Percentiles rank a stretch among this genome's conserved stretches.
These are phyloP conservation scores for Lycia hirtaria DNA, from an alignment of 2,888 invertebrate genomes.

Conservation along the genomic window DNA sequence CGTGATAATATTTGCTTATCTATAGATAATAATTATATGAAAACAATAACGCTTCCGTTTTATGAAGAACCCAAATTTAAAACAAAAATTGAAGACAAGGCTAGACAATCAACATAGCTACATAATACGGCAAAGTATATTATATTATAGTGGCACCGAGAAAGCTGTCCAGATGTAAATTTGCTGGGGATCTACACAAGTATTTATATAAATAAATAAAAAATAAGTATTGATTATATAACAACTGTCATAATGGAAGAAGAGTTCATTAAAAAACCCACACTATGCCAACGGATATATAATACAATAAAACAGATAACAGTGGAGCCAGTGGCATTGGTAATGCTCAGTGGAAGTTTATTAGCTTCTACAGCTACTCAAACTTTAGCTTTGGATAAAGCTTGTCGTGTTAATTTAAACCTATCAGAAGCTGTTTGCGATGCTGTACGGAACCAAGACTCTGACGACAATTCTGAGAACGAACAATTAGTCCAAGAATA, in stretches of 20 bases:
- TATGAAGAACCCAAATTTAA: background rate
- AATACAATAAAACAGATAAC: conserved; percentile 4
- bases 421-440: conserved; percentile 87
- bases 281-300: background rate
- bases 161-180: background rate
- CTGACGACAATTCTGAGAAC: conserved; percentile 78
- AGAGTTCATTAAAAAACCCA: conserved; percentile 6
- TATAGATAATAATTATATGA: conserved; percentile 1
- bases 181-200: background rate
- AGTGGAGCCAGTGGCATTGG: conserved; percentile 10
- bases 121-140: background rate
- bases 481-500: conserved; percentile 85
- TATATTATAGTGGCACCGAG: background rate
- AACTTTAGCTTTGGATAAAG: conserved; percentile 31
- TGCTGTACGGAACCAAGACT: conserved; percentile 85
- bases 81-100: too few relatives aligned
- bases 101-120: background rate
- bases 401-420: conserved; percentile 86
- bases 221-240: background rate
- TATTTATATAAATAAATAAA: background rate
- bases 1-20: background rate
- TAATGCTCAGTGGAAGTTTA: background rate
- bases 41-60: background rate
- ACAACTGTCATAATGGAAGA: conserved; percentile 3
- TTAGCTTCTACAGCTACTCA: conserved; percentile 82